These are phyloP conservation scores for Syngnathus typhle DNA, from an alignment of 2,113 vertebrate species.

Conservation along the genomic window DNA sequence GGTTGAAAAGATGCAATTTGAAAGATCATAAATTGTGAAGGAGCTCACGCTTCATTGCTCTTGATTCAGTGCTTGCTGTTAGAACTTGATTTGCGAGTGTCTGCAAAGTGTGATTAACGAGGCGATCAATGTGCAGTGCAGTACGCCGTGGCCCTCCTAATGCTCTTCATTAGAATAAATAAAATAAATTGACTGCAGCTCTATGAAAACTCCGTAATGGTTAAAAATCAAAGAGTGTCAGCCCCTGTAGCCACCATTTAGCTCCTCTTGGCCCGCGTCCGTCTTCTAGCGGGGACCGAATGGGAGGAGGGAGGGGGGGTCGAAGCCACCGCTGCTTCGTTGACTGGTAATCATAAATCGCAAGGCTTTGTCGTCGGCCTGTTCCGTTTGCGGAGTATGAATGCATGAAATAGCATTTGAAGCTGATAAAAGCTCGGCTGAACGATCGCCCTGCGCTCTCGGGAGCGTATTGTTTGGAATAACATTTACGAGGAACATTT, in stretches of 20 bases:
- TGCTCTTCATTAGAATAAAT: conserved; percentile 99
- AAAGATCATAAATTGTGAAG: conserved; percentile 99
- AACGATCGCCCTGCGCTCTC: conserved; percentile 48
- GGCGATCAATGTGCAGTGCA: conserved; percentile 95
- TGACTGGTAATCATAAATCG: conserved; percentile 71
- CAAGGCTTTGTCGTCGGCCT: conserved; percentile 55
- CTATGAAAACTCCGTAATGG: conserved; percentile 99
- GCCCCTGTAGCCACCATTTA: conserved; percentile 83
- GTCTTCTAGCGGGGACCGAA: conserved; percentile 84
- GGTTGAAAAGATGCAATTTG: conserved; percentile 99
- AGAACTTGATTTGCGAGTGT: conserved; percentile 99
- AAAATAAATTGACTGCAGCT: conserved; percentile 99
- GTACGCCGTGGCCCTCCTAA: conserved; percentile 97
- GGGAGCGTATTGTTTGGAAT: conserved; percentile 61
- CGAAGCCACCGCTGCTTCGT: conserved; percentile 55
- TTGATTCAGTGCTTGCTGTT: conserved; percentile 99
- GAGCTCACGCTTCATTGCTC: conserved; percentile 98
- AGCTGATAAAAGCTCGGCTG: conserved; percentile 68
- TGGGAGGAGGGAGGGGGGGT: conserved; percentile 21
- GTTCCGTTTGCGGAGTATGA: conserved; percentile 66
- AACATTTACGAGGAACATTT: conserved; percentile 66
- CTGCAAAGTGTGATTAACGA: conserved; percentile 99
- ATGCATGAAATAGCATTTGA: conserved; percentile 77
- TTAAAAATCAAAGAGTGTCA: conserved; percentile 99
- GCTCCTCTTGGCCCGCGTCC: conserved; percentile 83